Conservation (phyloP, 2,888 invertebrate genomes). For the Melanophora roralis region DNA sequence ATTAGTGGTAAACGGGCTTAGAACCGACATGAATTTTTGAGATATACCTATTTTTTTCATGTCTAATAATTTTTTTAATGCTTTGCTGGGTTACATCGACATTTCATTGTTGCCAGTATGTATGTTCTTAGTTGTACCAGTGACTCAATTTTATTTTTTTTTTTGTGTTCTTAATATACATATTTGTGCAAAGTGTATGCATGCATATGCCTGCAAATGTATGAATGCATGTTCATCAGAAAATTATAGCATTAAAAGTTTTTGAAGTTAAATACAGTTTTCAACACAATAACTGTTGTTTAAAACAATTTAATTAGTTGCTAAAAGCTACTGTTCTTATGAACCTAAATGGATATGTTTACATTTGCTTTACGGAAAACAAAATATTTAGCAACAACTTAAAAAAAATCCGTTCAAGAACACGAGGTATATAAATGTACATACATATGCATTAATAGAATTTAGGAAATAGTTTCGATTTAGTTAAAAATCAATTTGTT, state of each 20-base stretch:
- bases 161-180: not conserved
- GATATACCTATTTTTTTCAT: too few species aligned
- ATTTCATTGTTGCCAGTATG: not conserved
- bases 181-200: not conserved
- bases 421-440: not conserved
- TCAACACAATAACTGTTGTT: slow-evolving; percentile 57
- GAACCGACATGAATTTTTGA: too few species aligned
- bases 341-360: slow-evolving; percentile 52
- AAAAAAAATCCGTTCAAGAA: slow-evolving; percentile 10
- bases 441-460: too few species aligned
- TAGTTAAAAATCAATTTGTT: too few species aligned
- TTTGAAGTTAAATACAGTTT: slow-evolving; percentile 56
- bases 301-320: slow-evolving; percentile 62
- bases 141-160: slow-evolving; percentile 15
- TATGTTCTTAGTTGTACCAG: not conserved
- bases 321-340: slow-evolving; percentile 55
- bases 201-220: slow-evolving; percentile 15
- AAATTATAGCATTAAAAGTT: slow-evolving; percentile 58
- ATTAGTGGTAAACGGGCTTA: not conserved
- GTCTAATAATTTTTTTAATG: not conserved
- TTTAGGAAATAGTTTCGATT: too few species aligned
- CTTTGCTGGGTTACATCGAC: slow-evolving; percentile 28
- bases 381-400: not conserved
- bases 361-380: slow-evolving; percentile 27
- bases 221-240: slow-evolving; percentile 57